Evolutionary conservation across 2,113 vertebrate species (phyloP).

Genomic region (Clupea harengus): DNA sequence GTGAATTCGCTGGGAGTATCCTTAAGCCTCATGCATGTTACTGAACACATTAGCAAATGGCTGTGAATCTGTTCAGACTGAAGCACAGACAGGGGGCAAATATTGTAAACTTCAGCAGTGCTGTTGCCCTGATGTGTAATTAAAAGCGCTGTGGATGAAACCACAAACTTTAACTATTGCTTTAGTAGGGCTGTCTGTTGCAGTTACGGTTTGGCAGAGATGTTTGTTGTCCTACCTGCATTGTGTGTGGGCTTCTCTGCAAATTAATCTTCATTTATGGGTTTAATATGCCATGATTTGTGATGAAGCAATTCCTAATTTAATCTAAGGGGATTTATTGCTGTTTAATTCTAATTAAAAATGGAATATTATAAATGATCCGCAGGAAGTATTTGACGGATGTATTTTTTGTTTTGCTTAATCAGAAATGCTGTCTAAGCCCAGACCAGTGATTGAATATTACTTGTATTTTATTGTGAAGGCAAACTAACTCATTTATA

Average conservation of each 20-base stretch:
- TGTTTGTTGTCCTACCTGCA: background rate
- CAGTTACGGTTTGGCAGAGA: background rate
- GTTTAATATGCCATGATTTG: constrained; percentile 51
- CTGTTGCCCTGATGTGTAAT: background rate
- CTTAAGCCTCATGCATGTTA: background rate
- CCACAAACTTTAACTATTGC: background rate
- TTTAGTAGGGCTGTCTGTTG: background rate
- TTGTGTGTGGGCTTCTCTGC: background rate
- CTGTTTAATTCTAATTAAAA: constrained; percentile 70
- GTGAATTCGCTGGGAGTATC: background rate
- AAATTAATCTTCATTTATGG: constrained; percentile 47
- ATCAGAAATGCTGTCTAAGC: background rate
- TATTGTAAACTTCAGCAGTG: background rate
- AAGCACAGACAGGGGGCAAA: background rate
- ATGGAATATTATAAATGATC: constrained; percentile 58
- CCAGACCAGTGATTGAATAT: background rate
- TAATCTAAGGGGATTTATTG: constrained; percentile 66
- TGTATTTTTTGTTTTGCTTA: constrained; percentile 30
- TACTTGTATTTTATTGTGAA: background rate
- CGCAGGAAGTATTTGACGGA: constrained; percentile 56
- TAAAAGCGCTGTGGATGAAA: background rate
- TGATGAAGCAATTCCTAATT: constrained; percentile 58
- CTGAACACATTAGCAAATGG: background rate
- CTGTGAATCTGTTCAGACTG: background rate
- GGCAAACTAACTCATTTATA: background rate